These are phyloP conservation scores for Scaptomyza graminum DNA, from an alignment of 1,140 invertebrate genomes.

Conservation along the genomic window DNA sequence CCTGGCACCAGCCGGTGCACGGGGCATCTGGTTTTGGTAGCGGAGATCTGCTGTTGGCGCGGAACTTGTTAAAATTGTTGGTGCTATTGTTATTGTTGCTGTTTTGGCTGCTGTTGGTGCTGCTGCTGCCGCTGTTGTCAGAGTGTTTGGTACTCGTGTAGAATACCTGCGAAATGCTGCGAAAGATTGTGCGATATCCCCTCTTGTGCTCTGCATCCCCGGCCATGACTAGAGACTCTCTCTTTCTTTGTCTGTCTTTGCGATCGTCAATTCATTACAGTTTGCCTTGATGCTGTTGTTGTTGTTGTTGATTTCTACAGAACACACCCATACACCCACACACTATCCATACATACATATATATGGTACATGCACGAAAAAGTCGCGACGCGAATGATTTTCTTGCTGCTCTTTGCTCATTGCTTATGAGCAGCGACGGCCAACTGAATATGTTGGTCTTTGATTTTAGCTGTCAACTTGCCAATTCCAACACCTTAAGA, in stretches of 20 bases:
- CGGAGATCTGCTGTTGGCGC: conserved; percentile 3
- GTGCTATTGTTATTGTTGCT: conserved; percentile 15
- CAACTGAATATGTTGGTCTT: conserved; percentile 49
- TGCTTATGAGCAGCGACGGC: conserved; percentile 34
- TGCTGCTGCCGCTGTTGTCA: conserved; percentile 13
- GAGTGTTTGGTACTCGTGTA: conserved; percentile 53
- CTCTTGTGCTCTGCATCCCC: conserved; percentile 63
- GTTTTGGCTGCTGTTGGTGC: conserved; percentile 8
- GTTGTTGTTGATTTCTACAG: conserved; percentile 1
- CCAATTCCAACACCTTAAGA: conserved; percentile 11
- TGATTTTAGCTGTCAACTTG: conserved; percentile 40
- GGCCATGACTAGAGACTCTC: conserved; percentile 45
- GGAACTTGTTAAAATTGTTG: conserved; percentile 27
- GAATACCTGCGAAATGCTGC: conserved; percentile 76
- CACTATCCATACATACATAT: background rate
- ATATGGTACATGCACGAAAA: background rate
- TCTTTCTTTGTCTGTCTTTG: background rate
- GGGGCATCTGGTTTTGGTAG: background rate
- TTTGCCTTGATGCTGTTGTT: conserved; percentile 6
- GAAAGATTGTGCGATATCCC: conserved; percentile 72
- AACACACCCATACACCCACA: conserved; percentile 17
- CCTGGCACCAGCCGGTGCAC: too few relatives aligned
- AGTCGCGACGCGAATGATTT: conserved; percentile 13
- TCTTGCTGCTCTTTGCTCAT: too few relatives aligned
- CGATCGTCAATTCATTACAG: conserved; percentile 25